phyloP scores from a whole-genome alignment of 2,113 vertebrate genomes.

The Phrynosoma blainvillii region DNA sequence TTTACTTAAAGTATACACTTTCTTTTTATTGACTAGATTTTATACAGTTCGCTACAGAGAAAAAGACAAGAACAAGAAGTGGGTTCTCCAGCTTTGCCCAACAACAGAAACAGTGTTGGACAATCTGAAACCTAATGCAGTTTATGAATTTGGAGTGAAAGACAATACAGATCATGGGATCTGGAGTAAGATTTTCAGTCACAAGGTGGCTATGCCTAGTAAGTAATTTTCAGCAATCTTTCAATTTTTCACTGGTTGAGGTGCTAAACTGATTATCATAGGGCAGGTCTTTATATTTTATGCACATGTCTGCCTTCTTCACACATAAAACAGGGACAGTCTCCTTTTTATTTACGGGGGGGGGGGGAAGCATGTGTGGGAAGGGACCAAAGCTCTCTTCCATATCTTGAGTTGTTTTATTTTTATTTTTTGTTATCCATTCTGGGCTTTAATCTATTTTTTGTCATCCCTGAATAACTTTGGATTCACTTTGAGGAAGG shows the following conservation, averaged over 20 bases:
- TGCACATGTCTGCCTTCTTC: background rate
- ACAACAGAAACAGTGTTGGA: constrained; percentile 92
- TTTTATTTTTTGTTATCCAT: background rate
- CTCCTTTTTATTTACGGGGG: background rate
- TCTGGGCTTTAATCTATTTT: too few relatives aligned
- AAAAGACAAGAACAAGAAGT: constrained; percentile 88
- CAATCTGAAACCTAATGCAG: constrained; percentile 88
- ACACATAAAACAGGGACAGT: background rate
- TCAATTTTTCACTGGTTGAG: background rate
- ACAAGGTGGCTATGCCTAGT: constrained; percentile 86
- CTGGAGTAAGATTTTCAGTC: constrained; percentile 89
- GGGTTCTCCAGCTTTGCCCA: constrained; percentile 94
- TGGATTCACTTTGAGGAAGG: too few relatives aligned
- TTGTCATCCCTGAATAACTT: too few relatives aligned
- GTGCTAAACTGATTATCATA: background rate
- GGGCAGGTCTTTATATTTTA: background rate
- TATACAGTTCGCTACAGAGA: constrained; percentile 96
- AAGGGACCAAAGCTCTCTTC: background rate
- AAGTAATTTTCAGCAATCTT: constrained; percentile 54
- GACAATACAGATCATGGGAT: constrained; percentile 81
- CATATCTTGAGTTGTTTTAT: background rate
- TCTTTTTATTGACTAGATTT: constrained; percentile 76
- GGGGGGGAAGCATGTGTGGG: too few relatives aligned
- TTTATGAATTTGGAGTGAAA: constrained; percentile 95
- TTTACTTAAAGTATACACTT: background rate